A percentile compares a stretch with the other conserved stretches of the same genome.
These are phyloP conservation scores for Paguma larvata DNA, from an alignment of 2,797 vertebrate species.

Conservation along the genomic window DNA sequence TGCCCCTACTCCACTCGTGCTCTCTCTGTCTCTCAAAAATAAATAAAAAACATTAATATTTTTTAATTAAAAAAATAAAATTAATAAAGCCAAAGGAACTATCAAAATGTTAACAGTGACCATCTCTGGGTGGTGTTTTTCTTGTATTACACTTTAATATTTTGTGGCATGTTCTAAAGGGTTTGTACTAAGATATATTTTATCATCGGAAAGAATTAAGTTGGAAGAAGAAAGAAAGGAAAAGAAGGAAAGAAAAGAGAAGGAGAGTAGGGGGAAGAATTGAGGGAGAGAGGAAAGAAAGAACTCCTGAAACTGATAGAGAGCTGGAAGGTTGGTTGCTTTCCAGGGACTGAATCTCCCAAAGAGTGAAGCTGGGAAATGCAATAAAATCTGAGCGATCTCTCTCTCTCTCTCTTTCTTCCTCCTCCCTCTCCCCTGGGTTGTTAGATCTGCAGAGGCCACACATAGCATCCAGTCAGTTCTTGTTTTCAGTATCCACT, in stretches of 20 bases:
- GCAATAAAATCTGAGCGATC: not conserved
- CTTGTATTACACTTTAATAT: not conserved
- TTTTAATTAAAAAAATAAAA: not conserved
- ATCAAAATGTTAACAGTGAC: not conserved
- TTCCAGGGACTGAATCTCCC: not conserved
- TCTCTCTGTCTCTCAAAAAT: too few species aligned
- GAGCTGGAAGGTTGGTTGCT: not conserved
- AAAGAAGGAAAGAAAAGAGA: not conserved
- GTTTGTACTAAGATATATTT: not conserved
- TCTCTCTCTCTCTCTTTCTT: not conserved
- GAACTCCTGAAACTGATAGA: not conserved
- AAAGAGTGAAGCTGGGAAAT: not conserved
- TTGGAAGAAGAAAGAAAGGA: not conserved
- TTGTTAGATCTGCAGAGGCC: too few species aligned
- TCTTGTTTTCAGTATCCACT: not conserved
- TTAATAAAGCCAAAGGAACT: not conserved
- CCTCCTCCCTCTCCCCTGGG: too few species aligned
- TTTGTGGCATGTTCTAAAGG: constrained; percentile 12
- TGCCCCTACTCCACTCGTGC: too few species aligned
- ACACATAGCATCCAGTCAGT: not conserved
- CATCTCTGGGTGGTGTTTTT: not conserved
- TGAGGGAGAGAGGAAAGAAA: not conserved
- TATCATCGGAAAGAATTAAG: constrained; percentile 19
- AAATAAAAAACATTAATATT: too few species aligned
- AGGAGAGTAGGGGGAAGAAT: not conserved